These are phyloP conservation scores for Mandrillus leucophaeus DNA, from an alignment of 2,113 vertebrate species.

Conservation along the genomic window DNA sequence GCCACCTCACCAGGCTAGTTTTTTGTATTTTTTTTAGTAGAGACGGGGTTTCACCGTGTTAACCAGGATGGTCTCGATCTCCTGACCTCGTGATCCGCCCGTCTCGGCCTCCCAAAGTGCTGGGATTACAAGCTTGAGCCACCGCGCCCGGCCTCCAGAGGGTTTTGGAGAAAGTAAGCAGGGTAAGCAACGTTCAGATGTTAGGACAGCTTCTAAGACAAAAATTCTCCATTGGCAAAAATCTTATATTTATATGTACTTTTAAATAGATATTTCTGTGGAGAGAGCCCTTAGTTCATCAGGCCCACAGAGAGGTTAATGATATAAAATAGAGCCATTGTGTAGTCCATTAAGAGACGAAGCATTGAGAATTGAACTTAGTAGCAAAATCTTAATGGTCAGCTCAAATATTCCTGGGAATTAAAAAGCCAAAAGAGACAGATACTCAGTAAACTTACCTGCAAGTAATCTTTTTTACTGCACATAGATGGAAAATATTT, in stretches of 20 bases:
- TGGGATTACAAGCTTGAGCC: no score
- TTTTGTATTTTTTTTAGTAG: no score
- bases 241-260: not conserved
- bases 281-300: not conserved
- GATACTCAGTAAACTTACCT: not conserved
- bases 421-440: constrained; percentile 21
- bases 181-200: not conserved
- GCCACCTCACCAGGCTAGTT: no score
- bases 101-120: no score
- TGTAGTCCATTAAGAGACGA: not conserved
- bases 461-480: constrained; percentile 16
- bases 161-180: not conserved
- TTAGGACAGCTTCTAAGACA: not conserved
- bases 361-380: not conserved
- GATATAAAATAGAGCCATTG: not conserved
- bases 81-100: no score
- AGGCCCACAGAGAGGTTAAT: not conserved
- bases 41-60: no score
- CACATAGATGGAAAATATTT: not conserved
- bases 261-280: not conserved
- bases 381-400: not conserved
- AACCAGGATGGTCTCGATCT: no score
- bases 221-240: not conserved
- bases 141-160: not conserved
- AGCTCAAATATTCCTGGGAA: not conserved